Percentiles rank a stretch among this genome's conserved stretches.
Conservation (phyloP, 2,797 vertebrate genomes). For the Eurystomus glaucurus region DNA sequence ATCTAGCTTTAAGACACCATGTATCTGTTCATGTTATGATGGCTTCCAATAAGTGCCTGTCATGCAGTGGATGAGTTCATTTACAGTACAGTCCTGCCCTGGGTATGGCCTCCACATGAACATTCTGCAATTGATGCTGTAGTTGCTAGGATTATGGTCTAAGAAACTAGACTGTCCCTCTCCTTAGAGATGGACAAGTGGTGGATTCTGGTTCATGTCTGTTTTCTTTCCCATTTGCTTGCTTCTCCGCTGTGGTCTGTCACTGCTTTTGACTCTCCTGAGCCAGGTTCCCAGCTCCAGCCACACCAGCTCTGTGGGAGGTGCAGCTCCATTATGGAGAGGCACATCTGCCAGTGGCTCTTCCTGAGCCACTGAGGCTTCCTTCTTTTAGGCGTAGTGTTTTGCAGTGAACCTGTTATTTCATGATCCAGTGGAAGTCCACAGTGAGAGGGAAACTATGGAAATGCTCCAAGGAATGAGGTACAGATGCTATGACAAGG, state of each 20-base stretch:
- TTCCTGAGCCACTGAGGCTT: background rate
- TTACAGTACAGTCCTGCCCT: background rate
- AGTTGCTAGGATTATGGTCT: background rate
- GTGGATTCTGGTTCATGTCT: background rate
- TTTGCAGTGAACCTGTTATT: background rate
- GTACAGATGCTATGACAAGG: background rate
- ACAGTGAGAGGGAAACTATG: background rate
- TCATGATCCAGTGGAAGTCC: background rate
- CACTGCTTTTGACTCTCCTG: background rate
- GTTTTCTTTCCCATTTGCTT: background rate
- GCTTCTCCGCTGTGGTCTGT: rapidly evolving
- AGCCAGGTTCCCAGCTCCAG: background rate
- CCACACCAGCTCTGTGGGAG: background rate
- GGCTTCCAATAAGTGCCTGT: background rate
- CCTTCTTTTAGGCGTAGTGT: background rate
- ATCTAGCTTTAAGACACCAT: background rate
- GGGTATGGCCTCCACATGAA: rapidly evolving
- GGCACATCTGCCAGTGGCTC: background rate
- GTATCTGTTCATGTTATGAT: background rate
- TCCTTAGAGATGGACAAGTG: background rate
- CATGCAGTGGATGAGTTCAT: rapidly evolving
- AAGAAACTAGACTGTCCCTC: background rate
- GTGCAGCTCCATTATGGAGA: background rate
- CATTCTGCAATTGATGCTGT: background rate
- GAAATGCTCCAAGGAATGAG: background rate